Evolutionary conservation across 37 sponge, comb jelly and placozoan genomes (phyloP).

Genomic region (Halichondria panicea): DNA sequence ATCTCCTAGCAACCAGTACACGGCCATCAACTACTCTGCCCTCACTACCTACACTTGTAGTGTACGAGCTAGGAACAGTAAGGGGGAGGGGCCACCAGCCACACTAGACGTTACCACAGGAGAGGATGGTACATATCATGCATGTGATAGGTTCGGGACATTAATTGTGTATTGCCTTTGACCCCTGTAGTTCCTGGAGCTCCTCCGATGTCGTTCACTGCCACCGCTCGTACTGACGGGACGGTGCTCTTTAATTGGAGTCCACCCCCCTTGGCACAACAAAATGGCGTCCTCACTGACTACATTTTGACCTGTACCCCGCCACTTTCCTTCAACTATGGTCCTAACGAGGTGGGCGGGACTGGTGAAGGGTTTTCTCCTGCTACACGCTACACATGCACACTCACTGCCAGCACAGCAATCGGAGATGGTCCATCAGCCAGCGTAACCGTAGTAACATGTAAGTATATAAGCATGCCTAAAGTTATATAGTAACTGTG

Average conservation of each 20-base stretch:
- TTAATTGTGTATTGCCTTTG: not conserved
- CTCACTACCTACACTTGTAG: conserved; percentile 10
- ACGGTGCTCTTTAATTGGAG: not conserved
- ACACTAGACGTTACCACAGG: too few species aligned
- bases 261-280: not conserved
- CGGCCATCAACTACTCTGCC: too few species aligned
- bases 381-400: conserved; percentile 12
- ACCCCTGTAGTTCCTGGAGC: conserved; percentile 15
- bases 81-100: conserved; percentile 6
- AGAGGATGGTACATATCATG: too few species aligned
- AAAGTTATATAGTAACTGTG: not conserved
- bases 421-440: conserved; percentile 11
- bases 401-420: conserved; percentile 1
- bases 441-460: not conserved
- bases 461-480: not conserved
- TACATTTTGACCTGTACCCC: conserved; percentile 19
- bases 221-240: not conserved
- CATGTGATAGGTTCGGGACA: too few species aligned
- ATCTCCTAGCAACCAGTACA: too few species aligned
- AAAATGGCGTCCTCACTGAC: conserved; percentile 9
- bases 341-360: too few species aligned
- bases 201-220: not conserved
- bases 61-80: not conserved
- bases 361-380: not conserved
- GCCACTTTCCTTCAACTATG: not conserved